These are phyloP conservation scores for Anoplius nigerrimus DNA, from an alignment of 2,888 invertebrate species.

Conservation along the genomic window DNA sequence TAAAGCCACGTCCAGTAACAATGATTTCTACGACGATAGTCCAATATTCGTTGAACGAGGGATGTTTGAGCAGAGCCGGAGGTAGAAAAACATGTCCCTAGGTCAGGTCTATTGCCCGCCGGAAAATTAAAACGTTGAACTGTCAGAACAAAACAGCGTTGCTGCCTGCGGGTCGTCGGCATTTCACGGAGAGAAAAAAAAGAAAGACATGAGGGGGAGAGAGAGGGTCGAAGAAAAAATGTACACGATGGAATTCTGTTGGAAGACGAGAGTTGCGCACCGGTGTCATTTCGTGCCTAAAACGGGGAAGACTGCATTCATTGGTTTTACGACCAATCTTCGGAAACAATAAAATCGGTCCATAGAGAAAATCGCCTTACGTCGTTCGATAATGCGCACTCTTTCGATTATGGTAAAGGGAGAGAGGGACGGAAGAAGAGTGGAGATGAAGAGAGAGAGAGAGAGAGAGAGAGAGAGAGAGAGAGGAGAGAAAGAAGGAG, in stretches of 20 bases:
- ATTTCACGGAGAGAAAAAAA: background rate
- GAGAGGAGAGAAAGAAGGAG: background rate
- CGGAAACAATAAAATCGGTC: slow-evolving; percentile 36
- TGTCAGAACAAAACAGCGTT: background rate
- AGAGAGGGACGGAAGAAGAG: background rate
- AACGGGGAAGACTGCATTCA: slow-evolving; percentile 13
- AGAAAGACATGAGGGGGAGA: background rate
- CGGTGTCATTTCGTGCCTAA: slow-evolving; percentile 18
- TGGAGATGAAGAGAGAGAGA: background rate
- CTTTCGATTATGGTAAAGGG: slow-evolving; percentile 13
- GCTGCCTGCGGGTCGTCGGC: background rate
- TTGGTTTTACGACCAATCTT: slow-evolving; percentile 37
- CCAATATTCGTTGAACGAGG: no score
- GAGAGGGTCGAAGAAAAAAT: background rate
- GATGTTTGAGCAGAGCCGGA: no score
- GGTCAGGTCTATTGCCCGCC: background rate
- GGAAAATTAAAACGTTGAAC: background rate
- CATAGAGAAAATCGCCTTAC: slow-evolving; percentile 32
- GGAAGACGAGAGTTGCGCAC: slow-evolving; percentile 9
- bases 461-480: background rate
- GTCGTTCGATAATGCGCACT: slow-evolving; percentile 30
- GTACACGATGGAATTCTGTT: background rate
- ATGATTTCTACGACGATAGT: no score
- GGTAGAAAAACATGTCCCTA: no score
- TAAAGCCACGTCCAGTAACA: no score